phyloP scores from a whole-genome alignment of 1,140 invertebrate species.

The Bombus superbus region DNA sequence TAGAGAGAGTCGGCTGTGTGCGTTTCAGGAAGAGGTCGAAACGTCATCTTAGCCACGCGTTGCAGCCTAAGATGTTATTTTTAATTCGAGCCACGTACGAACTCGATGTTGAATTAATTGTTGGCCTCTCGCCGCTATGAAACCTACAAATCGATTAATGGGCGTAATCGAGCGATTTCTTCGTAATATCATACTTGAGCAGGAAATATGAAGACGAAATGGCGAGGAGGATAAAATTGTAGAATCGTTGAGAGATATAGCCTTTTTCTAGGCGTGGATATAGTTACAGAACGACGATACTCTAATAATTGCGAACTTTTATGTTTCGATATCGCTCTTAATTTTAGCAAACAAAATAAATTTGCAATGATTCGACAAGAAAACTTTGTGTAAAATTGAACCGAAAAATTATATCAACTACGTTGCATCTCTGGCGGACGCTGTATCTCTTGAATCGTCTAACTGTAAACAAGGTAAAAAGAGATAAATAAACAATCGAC shows the following conservation, averaged over 20 bases:
- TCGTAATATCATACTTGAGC: background rate
- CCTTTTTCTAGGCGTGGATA: background rate
- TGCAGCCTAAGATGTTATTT: constrained; percentile 12
- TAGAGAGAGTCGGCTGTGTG: background rate
- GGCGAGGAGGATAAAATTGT: no score
- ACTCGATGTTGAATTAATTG: constrained; percentile 18
- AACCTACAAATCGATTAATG: no score
- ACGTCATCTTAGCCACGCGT: constrained; percentile 5
- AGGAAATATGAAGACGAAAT: background rate
- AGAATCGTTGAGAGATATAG: background rate
- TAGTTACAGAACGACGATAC: background rate
- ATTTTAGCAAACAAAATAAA: no score
- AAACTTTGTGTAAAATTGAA: no score
- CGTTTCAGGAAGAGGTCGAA: constrained; percentile 30
- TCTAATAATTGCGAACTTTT: background rate
- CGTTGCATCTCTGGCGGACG: background rate
- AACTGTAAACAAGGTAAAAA: background rate
- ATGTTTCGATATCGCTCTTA: no score
- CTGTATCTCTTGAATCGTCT: background rate
- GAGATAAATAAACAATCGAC: background rate
- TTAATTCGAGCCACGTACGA: background rate
- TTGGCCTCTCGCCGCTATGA: background rate
- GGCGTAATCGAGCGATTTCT: constrained; percentile 17
- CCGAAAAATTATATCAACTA: background rate
- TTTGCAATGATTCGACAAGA: no score